Conservation (phyloP, 1,140 invertebrate genomes). For the Zaprionus taronus region DNA sequence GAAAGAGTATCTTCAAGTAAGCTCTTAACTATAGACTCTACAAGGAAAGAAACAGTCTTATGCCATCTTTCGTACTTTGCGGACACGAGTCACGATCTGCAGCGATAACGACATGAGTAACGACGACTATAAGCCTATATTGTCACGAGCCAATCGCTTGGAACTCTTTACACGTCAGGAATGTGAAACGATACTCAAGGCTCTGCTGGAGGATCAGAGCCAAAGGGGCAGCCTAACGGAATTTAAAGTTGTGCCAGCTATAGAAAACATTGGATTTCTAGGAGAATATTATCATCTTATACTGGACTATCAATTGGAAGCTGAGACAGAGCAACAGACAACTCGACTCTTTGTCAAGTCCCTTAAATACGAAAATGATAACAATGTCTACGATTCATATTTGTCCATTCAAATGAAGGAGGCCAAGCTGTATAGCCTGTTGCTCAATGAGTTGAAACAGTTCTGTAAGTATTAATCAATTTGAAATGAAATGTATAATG, state of each 20-base stretch:
- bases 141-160: constrained; percentile 49
- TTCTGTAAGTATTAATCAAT: constrained; percentile 54
- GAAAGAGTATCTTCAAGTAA: neutral
- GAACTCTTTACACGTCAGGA: constrained; percentile 62
- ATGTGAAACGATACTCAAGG: constrained; percentile 59
- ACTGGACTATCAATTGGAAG: constrained; percentile 52
- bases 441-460: constrained; percentile 65
- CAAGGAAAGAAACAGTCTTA: constrained; percentile 31
- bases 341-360: constrained; percentile 74
- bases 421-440: constrained; percentile 49
- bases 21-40: neutral
- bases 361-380: constrained; percentile 63
- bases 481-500: too few species aligned
- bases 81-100: neutral
- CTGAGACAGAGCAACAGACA: constrained; percentile 21
- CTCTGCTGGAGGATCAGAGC: constrained; percentile 56
- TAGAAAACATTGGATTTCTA: constrained; percentile 62
- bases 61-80: neutral
- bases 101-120: constrained; percentile 40
- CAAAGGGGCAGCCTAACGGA: constrained; percentile 33
- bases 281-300: constrained; percentile 75
- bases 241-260: constrained; percentile 67
- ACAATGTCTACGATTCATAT: constrained; percentile 58
- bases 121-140: constrained; percentile 45
- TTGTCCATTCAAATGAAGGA: constrained; percentile 64